Evolutionary conservation across 2,888 invertebrate genomes (phyloP), one percentile per base, ranked within the genome.

Genomic region (Lasioglossum oenotherae): DNA sequence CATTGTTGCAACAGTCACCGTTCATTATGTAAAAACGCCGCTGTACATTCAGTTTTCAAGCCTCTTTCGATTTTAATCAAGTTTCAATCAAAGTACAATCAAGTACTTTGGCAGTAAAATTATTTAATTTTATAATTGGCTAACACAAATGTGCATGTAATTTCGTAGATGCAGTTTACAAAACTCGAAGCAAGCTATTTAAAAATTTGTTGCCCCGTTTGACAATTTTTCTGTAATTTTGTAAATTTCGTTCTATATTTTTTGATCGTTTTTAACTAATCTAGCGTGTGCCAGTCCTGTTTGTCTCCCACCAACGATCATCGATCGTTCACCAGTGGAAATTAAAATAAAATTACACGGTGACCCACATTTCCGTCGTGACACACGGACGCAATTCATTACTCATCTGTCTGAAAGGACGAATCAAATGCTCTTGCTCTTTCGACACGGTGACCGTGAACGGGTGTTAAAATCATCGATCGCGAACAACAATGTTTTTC

Each of bases 261-360:
- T 53, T 23, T 53, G 23, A 53, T n/a, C n/a, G 12, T 57, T 12
- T 57, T 27, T 57, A 23, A 53, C 53, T 23, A 53, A 53, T 23
- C 23, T 53, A 53, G 8, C 19, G 16, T 49, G 19, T 19, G 5
- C 19, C 19, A 19, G 19, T 27, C 27, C 27, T n/a, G 57, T 57
- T 82, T 69, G 57, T 46, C 8, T 19, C 27, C 38, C 64, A 27
- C 16, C 14, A 64, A 31, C 16, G 31, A 64, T 64, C 31, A 31
- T 64, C 31, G 31, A 64, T 64, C 31, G 64, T 64, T 31, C 64
- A 64, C 16, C 14, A 12, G 64, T 67, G 31, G 19, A 67, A 74
- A 78, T 84, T 78, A 69, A 77, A 81, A 81, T 82, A 82, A 84
- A 78, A 82, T 78, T 82, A 78, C 82, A n/a, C 78, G 49, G 19